These are phyloP conservation scores for Rhynchopsitta pachyrhyncha DNA, from an alignment of 2,113 vertebrate genomes.

Conservation along the genomic window DNA sequence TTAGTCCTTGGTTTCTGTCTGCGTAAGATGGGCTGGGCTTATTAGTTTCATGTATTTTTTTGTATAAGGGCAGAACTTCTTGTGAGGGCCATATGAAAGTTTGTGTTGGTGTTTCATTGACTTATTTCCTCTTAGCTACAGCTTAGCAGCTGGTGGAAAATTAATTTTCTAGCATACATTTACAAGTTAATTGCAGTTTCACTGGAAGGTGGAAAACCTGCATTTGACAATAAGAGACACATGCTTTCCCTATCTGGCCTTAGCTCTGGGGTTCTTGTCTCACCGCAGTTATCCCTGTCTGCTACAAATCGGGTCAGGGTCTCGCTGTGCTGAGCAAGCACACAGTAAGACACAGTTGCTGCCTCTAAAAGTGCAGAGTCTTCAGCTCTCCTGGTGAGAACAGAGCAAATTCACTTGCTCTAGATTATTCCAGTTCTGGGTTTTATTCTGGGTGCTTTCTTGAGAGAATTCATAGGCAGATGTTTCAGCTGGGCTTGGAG, in stretches of 20 bases:
- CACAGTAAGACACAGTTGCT: neutral
- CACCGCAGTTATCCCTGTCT: neutral
- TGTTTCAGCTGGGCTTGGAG: neutral
- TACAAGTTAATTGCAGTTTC: conserved; percentile 37
- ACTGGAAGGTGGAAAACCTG: neutral
- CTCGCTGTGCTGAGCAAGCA: neutral
- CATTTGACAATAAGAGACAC: neutral
- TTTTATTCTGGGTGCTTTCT: neutral
- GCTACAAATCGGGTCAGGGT: neutral
- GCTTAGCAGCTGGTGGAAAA: neutral
- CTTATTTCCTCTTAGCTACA: neutral
- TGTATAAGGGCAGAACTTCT: neutral
- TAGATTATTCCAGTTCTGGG: neutral
- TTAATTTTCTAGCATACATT: conserved; percentile 9
- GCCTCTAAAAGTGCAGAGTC: neutral
- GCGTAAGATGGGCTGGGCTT: neutral
- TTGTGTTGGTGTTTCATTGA: neutral
- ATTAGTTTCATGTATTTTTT: neutral
- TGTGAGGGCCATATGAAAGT: neutral
- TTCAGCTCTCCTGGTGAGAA: neutral
- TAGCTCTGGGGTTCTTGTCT: neutral
- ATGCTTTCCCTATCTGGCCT: neutral
- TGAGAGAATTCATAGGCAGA: neutral
- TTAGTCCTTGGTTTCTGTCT: neutral
- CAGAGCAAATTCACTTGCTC: neutral